phyloP scores from a whole-genome alignment of 2,888 invertebrate species.

The Pachydiplax longipennis region DNA sequence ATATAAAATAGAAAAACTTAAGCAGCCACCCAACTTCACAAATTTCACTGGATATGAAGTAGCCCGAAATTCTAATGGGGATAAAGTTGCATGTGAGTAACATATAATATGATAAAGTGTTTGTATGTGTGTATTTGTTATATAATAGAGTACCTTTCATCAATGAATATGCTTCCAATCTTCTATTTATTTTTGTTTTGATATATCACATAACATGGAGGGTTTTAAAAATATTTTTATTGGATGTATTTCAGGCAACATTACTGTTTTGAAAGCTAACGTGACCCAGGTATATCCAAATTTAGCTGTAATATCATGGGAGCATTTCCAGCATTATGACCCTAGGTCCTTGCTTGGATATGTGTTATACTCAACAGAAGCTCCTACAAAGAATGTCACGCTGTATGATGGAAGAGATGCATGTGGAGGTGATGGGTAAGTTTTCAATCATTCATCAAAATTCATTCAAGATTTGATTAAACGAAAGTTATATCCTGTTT shows the following conservation, averaged over 20 bases:
- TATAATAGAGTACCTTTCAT: too few relatives aligned
- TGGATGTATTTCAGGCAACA: conserved; percentile 62
- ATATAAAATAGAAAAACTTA: conserved; percentile 74
- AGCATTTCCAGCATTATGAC: conserved; percentile 72
- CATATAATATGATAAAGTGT: too few relatives aligned
- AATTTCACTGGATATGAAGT: conserved; percentile 79
- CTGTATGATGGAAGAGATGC: conserved; percentile 89
- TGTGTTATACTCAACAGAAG: conserved; percentile 82
- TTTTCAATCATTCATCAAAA: conserved; percentile 49
- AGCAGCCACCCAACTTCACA: conserved; percentile 65
- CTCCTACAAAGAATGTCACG: conserved; percentile 76
- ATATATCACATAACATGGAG: not conserved
- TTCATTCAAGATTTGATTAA: not conserved
- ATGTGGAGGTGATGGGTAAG: conserved; percentile 80
- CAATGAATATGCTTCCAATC: not conserved
- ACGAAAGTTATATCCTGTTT: too few relatives aligned
- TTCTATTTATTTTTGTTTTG: not conserved
- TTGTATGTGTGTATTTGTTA: too few relatives aligned
- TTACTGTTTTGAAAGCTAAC: conserved; percentile 61
- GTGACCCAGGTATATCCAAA: conserved; percentile 55
- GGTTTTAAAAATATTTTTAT: not conserved
- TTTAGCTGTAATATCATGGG: conserved; percentile 71
- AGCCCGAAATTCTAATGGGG: conserved; percentile 85
- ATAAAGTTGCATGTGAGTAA: conserved; percentile 89
- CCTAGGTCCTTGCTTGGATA: conserved; percentile 88